A percentile compares a stretch with the other conserved stretches of the same genome.
These are phyloP conservation scores for Etheostoma cragini DNA, from an alignment of 2,113 vertebrate species.

Conservation along the genomic window DNA sequence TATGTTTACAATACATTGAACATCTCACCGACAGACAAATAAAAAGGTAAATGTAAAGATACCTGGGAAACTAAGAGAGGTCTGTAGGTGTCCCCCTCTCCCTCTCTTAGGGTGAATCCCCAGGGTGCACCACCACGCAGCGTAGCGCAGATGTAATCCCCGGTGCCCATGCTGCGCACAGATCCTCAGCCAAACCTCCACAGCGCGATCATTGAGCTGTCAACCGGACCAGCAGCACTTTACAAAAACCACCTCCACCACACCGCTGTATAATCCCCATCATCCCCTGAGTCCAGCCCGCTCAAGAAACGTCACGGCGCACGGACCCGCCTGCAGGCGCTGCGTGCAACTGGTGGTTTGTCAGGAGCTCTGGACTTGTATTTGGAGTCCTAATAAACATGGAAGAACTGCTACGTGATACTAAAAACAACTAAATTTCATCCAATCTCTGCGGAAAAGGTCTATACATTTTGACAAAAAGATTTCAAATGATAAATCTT, in stretches of 20 bases:
- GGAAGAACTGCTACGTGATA: neutral
- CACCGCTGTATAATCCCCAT: slow-evolving; percentile 66
- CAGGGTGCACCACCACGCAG: slow-evolving; percentile 93
- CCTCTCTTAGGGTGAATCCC: slow-evolving; percentile 92
- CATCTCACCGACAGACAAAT: neutral
- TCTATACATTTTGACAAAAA: neutral
- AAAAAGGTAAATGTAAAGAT: slow-evolving; percentile 42
- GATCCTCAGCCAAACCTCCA: slow-evolving; percentile 55
- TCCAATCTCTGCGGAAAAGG: neutral
- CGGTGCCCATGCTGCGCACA: slow-evolving; percentile 88
- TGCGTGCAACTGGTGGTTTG: slow-evolving; percentile 47
- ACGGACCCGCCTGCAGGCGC: slow-evolving; percentile 64
- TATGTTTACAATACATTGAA: neutral
- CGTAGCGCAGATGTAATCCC: slow-evolving; percentile 93
- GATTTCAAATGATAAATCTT: neutral
- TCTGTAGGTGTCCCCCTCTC: slow-evolving; percentile 86
- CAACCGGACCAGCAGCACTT: slow-evolving; percentile 55
- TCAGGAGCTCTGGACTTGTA: neutral
- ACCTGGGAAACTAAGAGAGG: slow-evolving; percentile 92
- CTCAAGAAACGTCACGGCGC: slow-evolving; percentile 71
- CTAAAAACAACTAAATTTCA: neutral
- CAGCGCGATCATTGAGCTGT: slow-evolving; percentile 61
- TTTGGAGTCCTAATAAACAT: neutral
- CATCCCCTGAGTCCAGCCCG: slow-evolving; percentile 76
- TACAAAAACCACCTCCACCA: slow-evolving; percentile 42